A percentile compares a stretch with the other conserved stretches of the same genome.
Evolutionary conservation across 2,113 vertebrate species (phyloP).

Genomic region (Larimichthys polyactis): DNA sequence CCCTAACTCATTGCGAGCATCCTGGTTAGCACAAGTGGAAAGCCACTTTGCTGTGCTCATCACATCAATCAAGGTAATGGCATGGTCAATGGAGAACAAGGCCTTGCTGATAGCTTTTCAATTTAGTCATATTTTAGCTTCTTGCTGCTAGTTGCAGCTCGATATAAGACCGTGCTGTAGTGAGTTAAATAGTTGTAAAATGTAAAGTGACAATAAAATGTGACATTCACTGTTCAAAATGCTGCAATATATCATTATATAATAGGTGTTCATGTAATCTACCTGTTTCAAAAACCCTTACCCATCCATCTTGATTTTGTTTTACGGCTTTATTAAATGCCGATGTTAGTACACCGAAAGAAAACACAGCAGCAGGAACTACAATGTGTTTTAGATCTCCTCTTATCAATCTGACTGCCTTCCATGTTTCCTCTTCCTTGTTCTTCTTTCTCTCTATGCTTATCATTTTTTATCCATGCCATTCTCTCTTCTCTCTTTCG

Average conservation of each 20-base stretch:
- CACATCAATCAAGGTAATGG: constrained; percentile 38
- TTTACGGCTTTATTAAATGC: not conserved
- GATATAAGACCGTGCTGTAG: too few relatives aligned
- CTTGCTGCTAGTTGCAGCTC: constrained; percentile 3
- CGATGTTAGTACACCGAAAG: not conserved
- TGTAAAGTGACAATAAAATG: not conserved
- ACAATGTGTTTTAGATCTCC: constrained; percentile 6
- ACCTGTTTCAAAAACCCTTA: not conserved
- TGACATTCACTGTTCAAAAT: not conserved
- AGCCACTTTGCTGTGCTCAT: constrained; percentile 23
- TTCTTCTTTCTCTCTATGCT: not conserved
- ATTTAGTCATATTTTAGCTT: constrained; percentile 20
- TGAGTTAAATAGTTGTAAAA: not conserved
- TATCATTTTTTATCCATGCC: not conserved
- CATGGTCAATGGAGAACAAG: constrained; percentile 22
- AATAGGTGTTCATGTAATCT: not conserved
- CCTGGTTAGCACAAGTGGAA: not conserved
- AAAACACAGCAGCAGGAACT: not conserved
- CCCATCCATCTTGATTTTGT: not conserved
- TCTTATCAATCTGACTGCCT: not conserved
- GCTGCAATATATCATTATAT: not conserved
- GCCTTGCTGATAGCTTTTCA: constrained; percentile 15
- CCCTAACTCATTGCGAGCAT: constrained; percentile 8
- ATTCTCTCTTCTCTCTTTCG: not conserved
- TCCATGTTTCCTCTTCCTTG: not conserved